Conservation (phyloP, 2,888 invertebrate genomes). For the Mythimna albipuncta region DNA sequence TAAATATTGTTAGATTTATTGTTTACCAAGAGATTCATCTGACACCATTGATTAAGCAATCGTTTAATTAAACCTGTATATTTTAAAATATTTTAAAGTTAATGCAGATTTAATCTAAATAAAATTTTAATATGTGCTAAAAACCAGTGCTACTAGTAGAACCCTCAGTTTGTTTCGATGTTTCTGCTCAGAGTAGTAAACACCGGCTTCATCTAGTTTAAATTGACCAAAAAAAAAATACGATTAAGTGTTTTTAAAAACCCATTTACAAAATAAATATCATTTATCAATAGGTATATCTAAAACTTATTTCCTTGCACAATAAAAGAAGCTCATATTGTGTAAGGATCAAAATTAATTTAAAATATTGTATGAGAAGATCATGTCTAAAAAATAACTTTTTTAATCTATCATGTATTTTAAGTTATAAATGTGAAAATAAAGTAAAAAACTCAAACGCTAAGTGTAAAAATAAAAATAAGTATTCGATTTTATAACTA, state of each 20-base stretch:
- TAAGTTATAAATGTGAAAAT: too few species aligned
- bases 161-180: too few species aligned
- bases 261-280: too few species aligned
- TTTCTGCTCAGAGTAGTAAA: too few species aligned
- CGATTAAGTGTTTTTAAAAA: too few species aligned
- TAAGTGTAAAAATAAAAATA: neutral
- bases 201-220: too few species aligned
- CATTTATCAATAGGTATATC: neutral
- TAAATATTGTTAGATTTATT: constrained; percentile 10
- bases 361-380: too few species aligned
- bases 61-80: neutral
- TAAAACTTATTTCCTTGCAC: neutral
- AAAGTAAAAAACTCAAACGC: too few species aligned
- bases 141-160: neutral
- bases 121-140: neutral
- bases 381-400: too few species aligned
- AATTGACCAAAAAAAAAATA: too few species aligned
- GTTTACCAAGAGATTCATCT: neutral
- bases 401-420: too few species aligned
- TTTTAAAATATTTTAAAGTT: neutral
- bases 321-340: neutral
- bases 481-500: neutral
- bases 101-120: neutral
- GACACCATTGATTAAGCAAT: neutral
- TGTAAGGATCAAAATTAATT: too few species aligned